These are phyloP conservation scores for Odobenus rosmarus DNA, from an alignment of 2,113 vertebrate species.

Conservation along the genomic window DNA sequence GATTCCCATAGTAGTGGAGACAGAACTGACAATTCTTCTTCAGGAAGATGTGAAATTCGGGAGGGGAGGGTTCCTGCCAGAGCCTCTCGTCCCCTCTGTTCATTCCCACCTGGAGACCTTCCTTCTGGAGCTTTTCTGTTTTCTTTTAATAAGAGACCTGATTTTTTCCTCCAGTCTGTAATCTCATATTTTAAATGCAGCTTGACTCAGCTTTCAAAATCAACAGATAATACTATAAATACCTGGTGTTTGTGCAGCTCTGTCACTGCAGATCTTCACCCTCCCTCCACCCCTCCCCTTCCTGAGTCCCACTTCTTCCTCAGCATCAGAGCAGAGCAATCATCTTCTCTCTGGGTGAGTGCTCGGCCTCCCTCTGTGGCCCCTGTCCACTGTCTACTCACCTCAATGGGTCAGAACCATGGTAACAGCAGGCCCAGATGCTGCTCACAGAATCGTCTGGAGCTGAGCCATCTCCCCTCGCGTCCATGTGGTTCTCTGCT, in stretches of 20 bases:
- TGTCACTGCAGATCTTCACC: background rate
- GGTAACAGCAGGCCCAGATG: fast-evolving
- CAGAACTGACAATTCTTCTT: background rate
- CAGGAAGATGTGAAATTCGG: background rate
- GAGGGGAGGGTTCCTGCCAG: background rate
- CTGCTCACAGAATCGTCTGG: background rate
- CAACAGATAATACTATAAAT: slow-evolving; percentile 65
- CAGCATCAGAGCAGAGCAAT: background rate
- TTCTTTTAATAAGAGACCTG: slow-evolving; percentile 29
- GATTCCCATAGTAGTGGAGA: background rate
- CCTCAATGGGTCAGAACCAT: background rate
- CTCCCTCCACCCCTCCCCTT: background rate
- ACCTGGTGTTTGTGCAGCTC: background rate
- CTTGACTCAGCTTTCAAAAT: slow-evolving; percentile 67
- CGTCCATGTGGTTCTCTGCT: background rate
- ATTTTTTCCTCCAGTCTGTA: slow-evolving; percentile 30
- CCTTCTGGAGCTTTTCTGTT: background rate
- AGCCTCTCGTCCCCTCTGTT: background rate
- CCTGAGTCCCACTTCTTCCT: background rate
- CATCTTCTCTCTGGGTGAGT: fast-evolving
- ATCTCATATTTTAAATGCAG: slow-evolving; percentile 64
- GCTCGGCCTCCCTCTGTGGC: background rate
- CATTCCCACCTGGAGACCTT: background rate
- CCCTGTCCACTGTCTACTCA: fast-evolving
- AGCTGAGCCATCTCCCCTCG: background rate